Evolutionary conservation across 1,140 invertebrate species (phyloP).

Genomic region (Ips nitidus): DNA sequence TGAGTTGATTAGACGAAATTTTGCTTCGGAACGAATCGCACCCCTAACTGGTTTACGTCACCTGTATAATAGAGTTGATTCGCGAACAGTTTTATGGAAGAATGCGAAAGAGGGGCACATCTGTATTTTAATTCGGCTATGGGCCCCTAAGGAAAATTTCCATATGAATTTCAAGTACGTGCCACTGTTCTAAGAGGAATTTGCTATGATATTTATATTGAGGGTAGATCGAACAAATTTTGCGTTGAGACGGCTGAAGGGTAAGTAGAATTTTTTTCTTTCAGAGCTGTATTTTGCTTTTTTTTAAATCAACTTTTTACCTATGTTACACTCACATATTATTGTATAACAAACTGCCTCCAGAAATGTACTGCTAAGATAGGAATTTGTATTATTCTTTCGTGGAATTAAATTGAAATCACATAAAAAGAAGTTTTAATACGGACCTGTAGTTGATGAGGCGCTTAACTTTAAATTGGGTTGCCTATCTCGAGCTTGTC

Average conservation of each 20-base stretch:
- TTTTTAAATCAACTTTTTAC: too few relatives aligned
- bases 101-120: slow-evolving; percentile 7
- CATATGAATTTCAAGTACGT: slow-evolving; percentile 25
- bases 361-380: too few relatives aligned
- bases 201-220: slow-evolving; percentile 22
- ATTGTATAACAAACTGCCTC: too few relatives aligned
- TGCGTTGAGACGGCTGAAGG: background rate
- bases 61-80: slow-evolving; percentile 5
- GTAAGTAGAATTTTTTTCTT: too few relatives aligned
- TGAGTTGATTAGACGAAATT: background rate
- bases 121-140: slow-evolving; percentile 17
- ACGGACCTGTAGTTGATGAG: too few relatives aligned
- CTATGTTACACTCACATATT: too few relatives aligned
- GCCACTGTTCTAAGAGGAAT: slow-evolving; percentile 21
- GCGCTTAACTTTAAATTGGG: too few relatives aligned
- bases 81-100: background rate
- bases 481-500: too few relatives aligned
- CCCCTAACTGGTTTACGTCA: background rate
- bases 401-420: too few relatives aligned
- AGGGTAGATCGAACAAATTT: slow-evolving; percentile 7
- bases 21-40: background rate
- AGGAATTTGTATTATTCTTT: too few relatives aligned
- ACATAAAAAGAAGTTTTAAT: too few relatives aligned
- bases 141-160: slow-evolving; percentile 8
- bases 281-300: too few relatives aligned